Evolutionary conservation across 92 coral and sea anemone genomes (phyloP).

Genomic region (Galaxea fascicularis): DNA sequence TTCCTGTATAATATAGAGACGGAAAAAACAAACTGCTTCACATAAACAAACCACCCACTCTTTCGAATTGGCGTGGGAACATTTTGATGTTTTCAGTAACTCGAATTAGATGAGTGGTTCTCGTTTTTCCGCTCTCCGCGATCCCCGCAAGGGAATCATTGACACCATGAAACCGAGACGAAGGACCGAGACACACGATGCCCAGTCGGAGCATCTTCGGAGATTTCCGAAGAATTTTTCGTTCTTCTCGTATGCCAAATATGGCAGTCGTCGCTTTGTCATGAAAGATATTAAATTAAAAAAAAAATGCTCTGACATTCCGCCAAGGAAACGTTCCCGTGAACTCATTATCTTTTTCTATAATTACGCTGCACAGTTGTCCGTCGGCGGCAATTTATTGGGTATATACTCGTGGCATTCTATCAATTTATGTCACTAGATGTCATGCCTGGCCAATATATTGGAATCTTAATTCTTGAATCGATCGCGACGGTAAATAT

Average conservation of each 20-base stretch:
- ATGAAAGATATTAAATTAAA: background rate
- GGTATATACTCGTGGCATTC: no score
- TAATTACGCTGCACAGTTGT: no score
- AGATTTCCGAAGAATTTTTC: slow-evolving; percentile 15
- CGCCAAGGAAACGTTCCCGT: slow-evolving; percentile 18
- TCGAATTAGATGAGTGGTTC: slow-evolving; percentile 5
- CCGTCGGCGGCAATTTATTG: no score
- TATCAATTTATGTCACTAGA: background rate
- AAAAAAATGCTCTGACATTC: background rate
- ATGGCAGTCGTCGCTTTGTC: background rate
- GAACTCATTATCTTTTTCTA: no score
- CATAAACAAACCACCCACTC: slow-evolving; percentile 31
- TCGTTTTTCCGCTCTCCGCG: background rate
- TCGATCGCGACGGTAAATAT: background rate
- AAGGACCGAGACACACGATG: background rate
- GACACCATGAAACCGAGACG: slow-evolving; percentile 6
- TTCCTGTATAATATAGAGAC: background rate
- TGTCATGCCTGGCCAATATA: background rate
- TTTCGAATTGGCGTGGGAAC: background rate
- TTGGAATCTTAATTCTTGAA: background rate
- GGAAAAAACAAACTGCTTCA: background rate
- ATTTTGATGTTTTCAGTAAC: slow-evolving; percentile 15
- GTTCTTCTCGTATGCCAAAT: background rate
- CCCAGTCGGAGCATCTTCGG: slow-evolving; percentile 8
- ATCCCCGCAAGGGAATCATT: background rate